A percentile compares a stretch with the other conserved stretches of the same genome.
Evolutionary conservation across 2,113 vertebrate genomes (phyloP).

Genomic region (Hippocampus guttulatus): DNA sequence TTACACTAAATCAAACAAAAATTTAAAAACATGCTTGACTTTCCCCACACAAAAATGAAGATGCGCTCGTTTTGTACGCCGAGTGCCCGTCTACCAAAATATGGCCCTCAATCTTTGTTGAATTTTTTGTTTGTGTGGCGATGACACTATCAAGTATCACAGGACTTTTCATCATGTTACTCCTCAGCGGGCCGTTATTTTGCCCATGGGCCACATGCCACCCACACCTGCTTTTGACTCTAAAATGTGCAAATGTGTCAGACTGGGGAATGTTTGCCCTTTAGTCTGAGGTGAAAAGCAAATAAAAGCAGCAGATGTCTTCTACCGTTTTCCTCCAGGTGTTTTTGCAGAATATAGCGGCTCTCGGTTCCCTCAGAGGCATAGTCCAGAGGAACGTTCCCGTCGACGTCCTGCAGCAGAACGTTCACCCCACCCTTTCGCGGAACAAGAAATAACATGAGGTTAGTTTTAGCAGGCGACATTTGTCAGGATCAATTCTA

Average conservation of each 20-base stretch:
- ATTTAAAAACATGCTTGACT: no score
- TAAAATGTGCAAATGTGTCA: not conserved
- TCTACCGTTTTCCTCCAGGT: slow-evolving; percentile 90
- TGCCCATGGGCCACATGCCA: not conserved
- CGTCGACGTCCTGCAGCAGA: slow-evolving; percentile 87
- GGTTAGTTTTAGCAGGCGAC: slow-evolving; percentile 16
- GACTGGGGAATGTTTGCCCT: not conserved
- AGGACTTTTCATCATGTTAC: not conserved
- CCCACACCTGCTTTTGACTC: not conserved
- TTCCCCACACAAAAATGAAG: no score
- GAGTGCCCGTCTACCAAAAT: no score
- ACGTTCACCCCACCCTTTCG: slow-evolving; percentile 85
- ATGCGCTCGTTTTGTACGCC: no score
- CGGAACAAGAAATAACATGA: slow-evolving; percentile 32
- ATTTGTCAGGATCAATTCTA: slow-evolving; percentile 60
- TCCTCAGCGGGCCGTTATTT: not conserved
- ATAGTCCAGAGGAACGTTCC: slow-evolving; percentile 87
- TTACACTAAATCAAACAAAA: no score
- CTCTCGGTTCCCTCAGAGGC: slow-evolving; percentile 85
- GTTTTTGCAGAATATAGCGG: slow-evolving; percentile 80
- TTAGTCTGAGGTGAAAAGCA: not conserved
- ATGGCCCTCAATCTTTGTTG: no score
- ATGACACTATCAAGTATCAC: not conserved
- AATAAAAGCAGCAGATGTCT: not conserved
- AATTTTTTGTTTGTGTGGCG: no score